Conservation (phyloP, 2,797 vertebrate genomes). For the Micrastur ruficollis region DNA sequence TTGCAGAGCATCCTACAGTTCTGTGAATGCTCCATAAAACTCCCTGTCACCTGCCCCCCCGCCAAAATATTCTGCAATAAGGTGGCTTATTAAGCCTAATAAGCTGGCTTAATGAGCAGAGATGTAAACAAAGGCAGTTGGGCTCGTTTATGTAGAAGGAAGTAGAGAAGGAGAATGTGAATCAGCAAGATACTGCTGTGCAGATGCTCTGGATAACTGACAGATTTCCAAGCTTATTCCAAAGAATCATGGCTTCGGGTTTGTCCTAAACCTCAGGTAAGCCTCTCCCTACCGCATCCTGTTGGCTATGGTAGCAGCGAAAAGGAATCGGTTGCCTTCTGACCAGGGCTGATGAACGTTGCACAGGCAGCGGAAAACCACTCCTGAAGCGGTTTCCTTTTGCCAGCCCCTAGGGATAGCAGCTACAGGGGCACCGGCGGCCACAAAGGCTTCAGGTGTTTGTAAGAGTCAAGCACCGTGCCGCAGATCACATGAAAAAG, state of each 20-base stretch:
- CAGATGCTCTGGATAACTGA: not conserved
- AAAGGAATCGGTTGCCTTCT: not conserved
- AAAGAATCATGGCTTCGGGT: not conserved
- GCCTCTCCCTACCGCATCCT: too few relatives aligned
- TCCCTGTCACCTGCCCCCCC: not conserved
- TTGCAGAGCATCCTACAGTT: not conserved
- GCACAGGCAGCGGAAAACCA: slow-evolving; percentile 20
- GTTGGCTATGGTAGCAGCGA: not conserved
- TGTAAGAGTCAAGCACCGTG: not conserved
- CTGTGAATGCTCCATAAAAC: not conserved
- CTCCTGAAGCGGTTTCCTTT: slow-evolving; percentile 33
- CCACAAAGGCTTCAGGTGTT: not conserved
- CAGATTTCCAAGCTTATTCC: not conserved
- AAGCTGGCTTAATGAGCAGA: not conserved
- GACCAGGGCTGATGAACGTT: not conserved
- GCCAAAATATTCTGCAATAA: not conserved
- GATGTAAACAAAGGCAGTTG: not conserved
- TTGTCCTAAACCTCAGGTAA: not conserved
- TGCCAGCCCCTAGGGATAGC: not conserved
- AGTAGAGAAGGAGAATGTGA: not conserved
- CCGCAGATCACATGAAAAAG: not conserved
- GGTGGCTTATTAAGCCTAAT: not conserved
- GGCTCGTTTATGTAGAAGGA: not conserved
- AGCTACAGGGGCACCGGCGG: not conserved
- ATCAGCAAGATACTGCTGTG: not conserved